phyloP scores from a whole-genome alignment of 2,888 invertebrate species.

The Apamea epomidion region DNA sequence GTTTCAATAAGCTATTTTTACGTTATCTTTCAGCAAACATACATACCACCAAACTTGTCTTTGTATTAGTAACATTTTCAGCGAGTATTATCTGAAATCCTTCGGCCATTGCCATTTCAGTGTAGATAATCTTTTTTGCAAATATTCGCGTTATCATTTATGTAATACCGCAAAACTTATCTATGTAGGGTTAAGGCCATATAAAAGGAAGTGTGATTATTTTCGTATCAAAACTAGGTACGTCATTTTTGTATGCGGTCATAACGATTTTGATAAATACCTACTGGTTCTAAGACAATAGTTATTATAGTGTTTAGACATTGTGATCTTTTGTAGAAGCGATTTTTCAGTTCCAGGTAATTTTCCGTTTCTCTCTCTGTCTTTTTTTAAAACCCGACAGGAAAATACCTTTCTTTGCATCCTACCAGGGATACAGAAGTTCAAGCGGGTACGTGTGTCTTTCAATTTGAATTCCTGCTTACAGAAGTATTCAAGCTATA shows the following conservation, averaged over 20 bases:
- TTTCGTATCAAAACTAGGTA: conserved; percentile 35
- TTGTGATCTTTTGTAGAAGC: too few species aligned
- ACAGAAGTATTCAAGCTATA: neutral
- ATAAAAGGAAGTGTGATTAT: conserved; percentile 57
- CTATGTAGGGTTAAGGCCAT: conserved; percentile 66
- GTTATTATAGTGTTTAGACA: neutral
- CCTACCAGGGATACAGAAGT: conserved; percentile 31
- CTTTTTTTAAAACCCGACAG: neutral
- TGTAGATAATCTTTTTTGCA: conserved; percentile 63
- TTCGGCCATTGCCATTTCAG: conserved; percentile 64
- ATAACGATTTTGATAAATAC: conserved; percentile 1
- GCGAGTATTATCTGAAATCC: conserved; percentile 46
- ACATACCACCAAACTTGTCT: conserved; percentile 28
- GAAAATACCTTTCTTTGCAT: neutral
- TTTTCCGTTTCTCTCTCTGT: neutral
- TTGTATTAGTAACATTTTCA: conserved; percentile 19
- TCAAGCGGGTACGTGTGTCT: neutral
- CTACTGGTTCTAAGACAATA: conserved; percentile 1
- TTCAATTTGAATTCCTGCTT: neutral
- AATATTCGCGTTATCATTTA: conserved; percentile 65
- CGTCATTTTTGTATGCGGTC: conserved; percentile 8
- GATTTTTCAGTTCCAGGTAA: neutral
- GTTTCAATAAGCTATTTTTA: conserved; percentile 26
- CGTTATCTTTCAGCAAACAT: conserved; percentile 38
- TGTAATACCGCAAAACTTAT: conserved; percentile 62